These are phyloP conservation scores for Psylliodes chrysocephalus DNA, from an alignment of 2,888 invertebrate species.

Conservation along the genomic window DNA sequence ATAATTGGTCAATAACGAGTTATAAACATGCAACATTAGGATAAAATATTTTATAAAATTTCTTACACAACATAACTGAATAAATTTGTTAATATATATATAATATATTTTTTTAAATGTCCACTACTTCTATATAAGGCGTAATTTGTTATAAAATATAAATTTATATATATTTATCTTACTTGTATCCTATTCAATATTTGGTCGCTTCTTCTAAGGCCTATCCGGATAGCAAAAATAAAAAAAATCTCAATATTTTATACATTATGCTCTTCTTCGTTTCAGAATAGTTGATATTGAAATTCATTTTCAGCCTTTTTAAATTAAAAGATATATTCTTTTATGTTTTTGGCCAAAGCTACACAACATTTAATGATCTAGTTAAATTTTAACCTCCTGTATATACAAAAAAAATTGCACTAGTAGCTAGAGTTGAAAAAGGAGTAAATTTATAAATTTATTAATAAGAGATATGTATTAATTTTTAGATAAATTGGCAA, in stretches of 20 bases:
- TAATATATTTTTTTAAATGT: constrained; percentile 43
- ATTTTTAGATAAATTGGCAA: too few species aligned
- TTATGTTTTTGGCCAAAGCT: neutral
- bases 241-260: constrained; percentile 29
- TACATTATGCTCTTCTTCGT: constrained; percentile 22
- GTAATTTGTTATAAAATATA: constrained; percentile 57
- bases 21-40: constrained; percentile 46
- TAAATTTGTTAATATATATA: constrained; percentile 41
- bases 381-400: too few species aligned
- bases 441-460: too few species aligned
- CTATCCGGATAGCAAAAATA: constrained; percentile 44
- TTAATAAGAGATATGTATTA: too few species aligned
- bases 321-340: constrained; percentile 19
- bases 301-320: constrained; percentile 36
- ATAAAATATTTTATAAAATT: constrained; percentile 51
- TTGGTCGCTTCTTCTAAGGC: constrained; percentile 59
- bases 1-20: constrained; percentile 50
- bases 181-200: constrained; percentile 44
- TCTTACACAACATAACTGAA: constrained; percentile 50
- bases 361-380: constrained; percentile 5
- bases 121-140: constrained; percentile 58
- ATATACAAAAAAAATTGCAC: neutral
- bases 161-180: constrained; percentile 43
- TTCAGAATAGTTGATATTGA: constrained; percentile 39
- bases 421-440: too few species aligned